phyloP scores from a whole-genome alignment of 2,797 vertebrate genomes.

The Mustela erminea region DNA sequence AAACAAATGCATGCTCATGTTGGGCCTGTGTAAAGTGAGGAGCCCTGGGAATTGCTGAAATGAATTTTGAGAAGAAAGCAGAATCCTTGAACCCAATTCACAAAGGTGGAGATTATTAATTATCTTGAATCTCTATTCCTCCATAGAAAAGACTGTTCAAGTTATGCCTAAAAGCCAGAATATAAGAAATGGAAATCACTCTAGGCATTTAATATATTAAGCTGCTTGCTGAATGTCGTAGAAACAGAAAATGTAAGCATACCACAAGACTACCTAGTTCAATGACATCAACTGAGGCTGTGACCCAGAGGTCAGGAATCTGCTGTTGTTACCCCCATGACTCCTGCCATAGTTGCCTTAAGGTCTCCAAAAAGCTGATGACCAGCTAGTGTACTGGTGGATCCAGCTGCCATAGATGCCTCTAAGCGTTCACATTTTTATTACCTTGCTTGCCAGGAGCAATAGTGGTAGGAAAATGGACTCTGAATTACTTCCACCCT shows the following conservation, averaged over 20 bases:
- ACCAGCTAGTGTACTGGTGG: neutral
- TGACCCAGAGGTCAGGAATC: neutral
- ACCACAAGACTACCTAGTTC: neutral
- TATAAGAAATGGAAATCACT: slow-evolving; percentile 17
- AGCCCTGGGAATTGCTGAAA: neutral
- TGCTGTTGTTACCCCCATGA: too few relatives aligned
- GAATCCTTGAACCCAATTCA: neutral
- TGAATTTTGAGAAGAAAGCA: neutral
- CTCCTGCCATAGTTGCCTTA: neutral
- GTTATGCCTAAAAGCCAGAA: neutral
- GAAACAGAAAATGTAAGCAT: neutral
- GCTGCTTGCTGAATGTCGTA: neutral
- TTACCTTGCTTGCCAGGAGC: neutral
- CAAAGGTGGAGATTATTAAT: neutral
- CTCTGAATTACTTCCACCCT: neutral
- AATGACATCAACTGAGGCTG: neutral
- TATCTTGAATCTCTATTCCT: neutral
- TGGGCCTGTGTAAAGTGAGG: neutral
- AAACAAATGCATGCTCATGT: neutral
- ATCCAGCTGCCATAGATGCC: neutral
- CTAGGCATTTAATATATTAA: neutral
- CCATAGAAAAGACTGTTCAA: neutral
- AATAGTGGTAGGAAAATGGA: neutral
- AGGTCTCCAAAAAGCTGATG: neutral
- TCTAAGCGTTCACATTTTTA: neutral